phyloP scores from a whole-genome alignment of 2,113 vertebrate genomes.

The Heterotilapia buettikoferi region DNA sequence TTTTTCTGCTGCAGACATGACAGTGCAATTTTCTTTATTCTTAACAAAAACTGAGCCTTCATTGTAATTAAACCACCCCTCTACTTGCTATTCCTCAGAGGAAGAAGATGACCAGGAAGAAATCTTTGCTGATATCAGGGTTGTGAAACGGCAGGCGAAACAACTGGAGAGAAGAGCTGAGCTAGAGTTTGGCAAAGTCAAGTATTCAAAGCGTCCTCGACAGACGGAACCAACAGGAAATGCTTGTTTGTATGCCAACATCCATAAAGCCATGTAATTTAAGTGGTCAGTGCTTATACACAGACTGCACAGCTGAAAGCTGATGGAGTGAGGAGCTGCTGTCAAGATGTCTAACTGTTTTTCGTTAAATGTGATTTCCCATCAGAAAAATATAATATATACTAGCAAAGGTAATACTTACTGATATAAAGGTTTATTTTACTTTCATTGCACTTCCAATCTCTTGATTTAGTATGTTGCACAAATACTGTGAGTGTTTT shows the following conservation, averaged over 20 bases:
- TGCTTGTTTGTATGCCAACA: constrained; percentile 19
- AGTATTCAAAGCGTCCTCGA: background rate
- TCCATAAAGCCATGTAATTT: background rate
- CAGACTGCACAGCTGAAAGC: background rate
- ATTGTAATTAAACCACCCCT: rapidly evolving
- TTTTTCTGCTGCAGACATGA: background rate
- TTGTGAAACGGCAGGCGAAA: background rate
- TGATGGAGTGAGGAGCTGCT: background rate
- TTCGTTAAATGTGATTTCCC: background rate
- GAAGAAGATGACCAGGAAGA: background rate
- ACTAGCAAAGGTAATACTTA: background rate
- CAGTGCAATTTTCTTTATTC: background rate
- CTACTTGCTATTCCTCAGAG: background rate
- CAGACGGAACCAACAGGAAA: background rate
- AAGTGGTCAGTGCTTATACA: background rate
- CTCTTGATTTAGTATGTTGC: background rate
- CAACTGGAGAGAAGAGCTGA: background rate
- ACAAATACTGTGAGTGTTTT: background rate
- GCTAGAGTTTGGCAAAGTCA: constrained; percentile 56
- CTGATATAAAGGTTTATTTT: background rate
- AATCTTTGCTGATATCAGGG: constrained; percentile 32
- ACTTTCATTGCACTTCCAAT: background rate
- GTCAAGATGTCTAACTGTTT: background rate
- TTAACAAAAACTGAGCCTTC: background rate
- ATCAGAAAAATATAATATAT: background rate